Evolutionary conservation across 2,888 invertebrate genomes (phyloP), one percentile per base, ranked within the genome.

Genomic region (Electrophaes corylata): DNA sequence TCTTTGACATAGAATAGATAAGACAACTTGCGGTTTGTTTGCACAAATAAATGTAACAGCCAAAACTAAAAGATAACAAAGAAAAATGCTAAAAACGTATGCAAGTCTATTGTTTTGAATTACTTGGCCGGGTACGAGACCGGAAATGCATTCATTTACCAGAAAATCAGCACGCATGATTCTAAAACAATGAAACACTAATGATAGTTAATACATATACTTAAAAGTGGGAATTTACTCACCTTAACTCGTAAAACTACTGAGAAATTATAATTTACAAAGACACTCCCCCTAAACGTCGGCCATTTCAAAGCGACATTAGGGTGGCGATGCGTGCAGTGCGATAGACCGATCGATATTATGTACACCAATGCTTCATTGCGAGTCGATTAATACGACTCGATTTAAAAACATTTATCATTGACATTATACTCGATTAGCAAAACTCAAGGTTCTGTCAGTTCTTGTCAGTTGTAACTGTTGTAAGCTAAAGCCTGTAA

Each of bases 261-360:
- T 72, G 75, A 78, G 75, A 83, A 84, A 80, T 76, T 70, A 68
- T 66, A 83, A 83, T 84, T 87, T 80, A 76, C 72, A 76, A 78
- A 85, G 89, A 88, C 89, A 91, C 91, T 90, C 91, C 90, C 88
- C 89, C 86, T 90, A 91, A 78, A 89, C 84, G 89, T 89, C 91
- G 87, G 91, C 91, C 91, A 91, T 91, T 91, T 89, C 88, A 86
- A 84, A 86, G 86, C 88, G 83, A 88, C 85, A 81, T 26, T 48
- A 49, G 49, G 10, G 49, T n/a, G 77, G 66, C 20, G 20, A 3
- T 5, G 75, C 63, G 61, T n/a, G 70, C 71, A 6, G 14, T 4
- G 12, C 64, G 62, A 70, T 67, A 75, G 84, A 87, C 88, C 87
- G 83, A 87, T 86, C 37, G 40, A 40, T 20, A 40, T 40, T 40